Evolutionary conservation across 2,888 invertebrate species (phyloP), one percentile per base, ranked within the genome.

Genomic region (Alsophila aescularia): DNA sequence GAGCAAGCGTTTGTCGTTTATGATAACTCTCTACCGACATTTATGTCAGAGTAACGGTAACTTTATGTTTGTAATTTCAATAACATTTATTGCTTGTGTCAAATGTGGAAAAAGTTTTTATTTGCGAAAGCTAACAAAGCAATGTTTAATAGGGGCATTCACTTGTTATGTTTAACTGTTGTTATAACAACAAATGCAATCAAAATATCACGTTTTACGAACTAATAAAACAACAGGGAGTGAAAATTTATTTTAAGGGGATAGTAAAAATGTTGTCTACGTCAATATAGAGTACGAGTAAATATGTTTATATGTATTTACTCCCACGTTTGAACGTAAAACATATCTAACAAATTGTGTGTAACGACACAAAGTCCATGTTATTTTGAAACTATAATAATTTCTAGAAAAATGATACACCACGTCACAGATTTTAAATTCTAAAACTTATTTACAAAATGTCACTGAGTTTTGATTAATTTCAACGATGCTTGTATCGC

Each of bases 191-290:
- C 55, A 62, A 50, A 53, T 53, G 55, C 63, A 69, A 69, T 70
- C 66, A 68, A 68, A 72, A 65, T 66, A 61, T 63, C 54, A 64
- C 62, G 58, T 48, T 60, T 60, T 66, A 65, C 57, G 60, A 58
- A 64, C 62, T 64, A 69, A 65, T 69, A 69, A 69, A 71, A 71
- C 60, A 69, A 67, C 52, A 64, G 63, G 47, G 60, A 71, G 70
- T 72, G 70, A 73, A 74, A 70, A 70, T 72, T 73, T 73, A 73
- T 68, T 45, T 27, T 47, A 56, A 15, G 32, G 55, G 58, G 45
- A 21, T 58, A 67, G 62, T 72, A 72, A 74, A 73, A 72, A 61
- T 50, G 59, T 66, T 62, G 52, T 66, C 60, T 63, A 57, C 58
- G 60, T 66, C 61, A 60, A 66, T 64, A 58, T 50, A 53, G 42